Percentiles rank a stretch among this genome's conserved stretches.
phyloP scores from a whole-genome alignment of 2,888 invertebrate genomes.

The Petrolisthes manimaculis region DNA sequence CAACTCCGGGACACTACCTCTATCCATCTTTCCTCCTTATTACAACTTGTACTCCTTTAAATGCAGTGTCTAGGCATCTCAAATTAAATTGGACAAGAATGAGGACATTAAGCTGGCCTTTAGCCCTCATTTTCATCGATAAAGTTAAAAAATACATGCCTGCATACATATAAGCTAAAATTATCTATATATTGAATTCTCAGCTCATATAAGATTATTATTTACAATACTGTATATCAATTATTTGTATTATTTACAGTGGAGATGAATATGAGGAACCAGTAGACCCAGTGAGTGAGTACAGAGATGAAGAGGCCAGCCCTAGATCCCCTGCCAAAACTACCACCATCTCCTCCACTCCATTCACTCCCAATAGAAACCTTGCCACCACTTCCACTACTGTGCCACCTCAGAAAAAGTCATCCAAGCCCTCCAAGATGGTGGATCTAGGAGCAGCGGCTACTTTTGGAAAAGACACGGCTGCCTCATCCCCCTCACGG shows the following conservation, averaged over 20 bases:
- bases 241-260: conserved; percentile 21
- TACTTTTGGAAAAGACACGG: conserved; percentile 49
- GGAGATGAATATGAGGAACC: conserved; percentile 55
- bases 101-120: too few relatives aligned
- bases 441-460: conserved; percentile 62
- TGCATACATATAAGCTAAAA: too few relatives aligned
- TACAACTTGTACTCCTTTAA: too few relatives aligned
- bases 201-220: background rate
- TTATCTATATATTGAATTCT: background rate
- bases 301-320: conserved; percentile 47
- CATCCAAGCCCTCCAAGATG: conserved; percentile 64
- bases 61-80: too few relatives aligned
- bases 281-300: conserved; percentile 53
- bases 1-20: too few relatives aligned
- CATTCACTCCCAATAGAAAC: background rate
- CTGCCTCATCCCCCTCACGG: conserved; percentile 8
- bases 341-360: background rate
- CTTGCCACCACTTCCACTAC: background rate
- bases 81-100: too few relatives aligned
- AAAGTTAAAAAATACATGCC: too few relatives aligned
- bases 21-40: too few relatives aligned
- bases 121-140: too few relatives aligned
- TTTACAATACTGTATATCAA: background rate
- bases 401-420: conserved; percentile 40
- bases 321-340: conserved; percentile 29